Evolutionary conservation across 2,113 vertebrate genomes (phyloP), one percentile per base, ranked within the genome.

Genomic region (Anoura caudifer): DNA sequence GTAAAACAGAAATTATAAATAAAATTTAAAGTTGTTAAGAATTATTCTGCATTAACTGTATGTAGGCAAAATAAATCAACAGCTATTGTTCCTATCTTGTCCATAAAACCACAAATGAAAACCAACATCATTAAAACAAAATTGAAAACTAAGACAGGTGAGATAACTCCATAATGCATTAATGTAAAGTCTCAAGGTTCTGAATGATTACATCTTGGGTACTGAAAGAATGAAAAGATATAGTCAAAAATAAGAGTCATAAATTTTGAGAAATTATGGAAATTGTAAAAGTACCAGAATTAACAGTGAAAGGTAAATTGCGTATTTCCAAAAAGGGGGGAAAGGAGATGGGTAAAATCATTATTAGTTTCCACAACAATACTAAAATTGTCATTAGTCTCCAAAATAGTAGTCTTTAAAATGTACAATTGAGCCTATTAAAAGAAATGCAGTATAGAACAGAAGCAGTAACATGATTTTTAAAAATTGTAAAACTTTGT

Each of bases 81-180:
- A 88, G 69, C 20, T 89, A 67, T 52, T 5, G 19, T 84, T 95
- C 63, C 85, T 72, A 95, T 50, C 43, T 83, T 84, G 38, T 43
- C n/a, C n/a, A 84, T 45, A 85, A 91, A 75, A 81, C n/a, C 47
- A 2, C 54, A 94, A 54, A 94, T n/a, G 22, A 89, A 95, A 92
- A 73, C 84, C 41, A 77, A 36, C 36, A 75, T 80, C 22, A 91
- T 91, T 77, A 94, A 94, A n/a, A 88, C 24, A 83, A 92, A 95
- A 87, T 8, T 91, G 88, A 94, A 95, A 91, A 97, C 77, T 43
- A 89, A 94, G 31, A 82, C 56, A 65, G 85, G 45, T 72, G 38
- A 83, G n/a, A 20, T 75, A 94, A 88, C 12, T 93, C 69, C 7
- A 87, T 77, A 72, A 22, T 54, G 38, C 19, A 73, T 73, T 85